Conservation (phyloP, 2,113 vertebrate species). For the Pterocles burchelli region DNA sequence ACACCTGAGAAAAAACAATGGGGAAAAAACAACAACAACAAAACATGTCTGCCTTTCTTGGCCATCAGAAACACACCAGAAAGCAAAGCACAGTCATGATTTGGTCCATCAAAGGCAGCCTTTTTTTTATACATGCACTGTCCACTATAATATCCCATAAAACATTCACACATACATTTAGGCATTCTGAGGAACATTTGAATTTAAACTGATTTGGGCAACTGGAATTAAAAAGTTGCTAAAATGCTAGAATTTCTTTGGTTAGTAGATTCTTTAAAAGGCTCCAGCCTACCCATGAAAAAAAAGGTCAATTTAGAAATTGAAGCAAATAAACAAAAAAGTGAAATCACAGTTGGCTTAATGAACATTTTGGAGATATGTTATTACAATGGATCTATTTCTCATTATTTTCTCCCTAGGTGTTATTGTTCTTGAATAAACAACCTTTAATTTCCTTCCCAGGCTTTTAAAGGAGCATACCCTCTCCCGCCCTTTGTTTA, state of each 20-base stretch:
- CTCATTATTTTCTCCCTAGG: neutral
- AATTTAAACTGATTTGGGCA: neutral
- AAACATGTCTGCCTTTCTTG: neutral
- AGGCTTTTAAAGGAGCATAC: neutral
- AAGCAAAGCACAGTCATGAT: neutral
- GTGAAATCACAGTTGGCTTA: neutral
- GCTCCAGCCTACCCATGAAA: neutral
- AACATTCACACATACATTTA: neutral
- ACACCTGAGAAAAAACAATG: neutral
- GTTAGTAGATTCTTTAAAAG: neutral
- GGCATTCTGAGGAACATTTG: neutral
- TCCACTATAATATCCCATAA: neutral
- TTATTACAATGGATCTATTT: neutral
- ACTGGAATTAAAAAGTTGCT: neutral
- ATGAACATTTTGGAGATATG: neutral
- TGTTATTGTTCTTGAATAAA: neutral
- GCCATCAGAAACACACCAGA: neutral
- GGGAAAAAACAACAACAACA: neutral
- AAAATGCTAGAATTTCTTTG: neutral
- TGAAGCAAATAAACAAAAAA: neutral
- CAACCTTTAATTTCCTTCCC: neutral
- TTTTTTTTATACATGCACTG: neutral
- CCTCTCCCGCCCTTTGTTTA: neutral
- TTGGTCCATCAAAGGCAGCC: neutral
- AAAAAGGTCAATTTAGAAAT: neutral